Evolutionary conservation across 2,113 vertebrate genomes (phyloP), one percentile per base, ranked within the genome.

Genomic region (Catharus bicknelli): DNA sequence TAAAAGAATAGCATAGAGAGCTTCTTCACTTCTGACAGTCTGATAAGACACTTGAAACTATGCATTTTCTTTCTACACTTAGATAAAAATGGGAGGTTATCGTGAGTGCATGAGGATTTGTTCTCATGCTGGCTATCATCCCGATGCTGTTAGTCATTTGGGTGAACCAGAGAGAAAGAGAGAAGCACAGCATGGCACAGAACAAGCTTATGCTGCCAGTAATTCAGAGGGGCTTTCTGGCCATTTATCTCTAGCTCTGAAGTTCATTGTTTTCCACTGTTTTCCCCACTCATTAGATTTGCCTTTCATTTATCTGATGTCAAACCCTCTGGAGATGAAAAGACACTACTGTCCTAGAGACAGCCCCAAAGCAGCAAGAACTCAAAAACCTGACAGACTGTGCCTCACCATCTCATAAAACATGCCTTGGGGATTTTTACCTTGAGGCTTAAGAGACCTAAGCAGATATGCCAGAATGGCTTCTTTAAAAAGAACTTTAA

Each of bases 221-320:
- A 91, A 96, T 89, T 96, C 93, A 87, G 82, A 94, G 23, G 34
- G 87, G 48, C 75, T 94, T 93, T 95, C 84, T 95, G 54, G 62
- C 70, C 81, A 83, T 94, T 93, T 96, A 76, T 89, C 81, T 87
- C 84, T 30, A 55, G 86, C 93, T 96, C 94, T 96, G 55, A 96
- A 96, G 94, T 92, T 93, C 94, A 95, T 96, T 96, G 95, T 96
- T 92, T 96, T 79, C 85, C 84, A 89, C 50, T 96, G 91, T 91
- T 95, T 94, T 94, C 68, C 89, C 76, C 84, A 51, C 81, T 93
- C 86, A 94, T 93, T 92, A 92, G 84, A 89, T 77, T 62, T 92
- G 89, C 67, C 43, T 90, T 94, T 94, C 86, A 89, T 92, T 96
- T 93, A 93, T 86, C 86, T 84, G 43, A 82, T 93, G 94, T 89